Evolutionary conservation across 2,113 vertebrate genomes (phyloP).

Genomic region (Aphyosemion australe): DNA sequence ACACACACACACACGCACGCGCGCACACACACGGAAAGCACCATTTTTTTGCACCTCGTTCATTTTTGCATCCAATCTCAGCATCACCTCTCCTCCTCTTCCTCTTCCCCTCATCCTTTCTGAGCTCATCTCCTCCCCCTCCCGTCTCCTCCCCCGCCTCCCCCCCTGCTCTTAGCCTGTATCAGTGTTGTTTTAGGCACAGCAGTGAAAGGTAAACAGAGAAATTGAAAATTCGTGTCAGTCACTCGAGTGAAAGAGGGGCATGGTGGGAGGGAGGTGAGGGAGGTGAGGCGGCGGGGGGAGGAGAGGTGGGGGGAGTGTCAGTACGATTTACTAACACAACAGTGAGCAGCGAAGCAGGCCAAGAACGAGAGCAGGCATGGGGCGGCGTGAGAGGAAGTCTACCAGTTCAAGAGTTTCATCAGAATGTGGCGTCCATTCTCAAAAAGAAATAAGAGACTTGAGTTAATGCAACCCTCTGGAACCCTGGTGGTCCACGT

Average conservation of each 20-base stretch:
- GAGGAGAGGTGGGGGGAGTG: slow-evolving; percentile 68
- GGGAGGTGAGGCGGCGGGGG: slow-evolving; percentile 56
- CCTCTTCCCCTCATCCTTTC: too few species aligned
- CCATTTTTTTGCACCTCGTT: slow-evolving; percentile 75
- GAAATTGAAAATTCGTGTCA: slow-evolving; percentile 86
- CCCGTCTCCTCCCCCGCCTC: slow-evolving; percentile 11
- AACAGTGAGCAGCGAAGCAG: slow-evolving; percentile 80
- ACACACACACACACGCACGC: too few species aligned
- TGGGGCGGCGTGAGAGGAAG: slow-evolving; percentile 42
- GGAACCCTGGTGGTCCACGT: too few species aligned
- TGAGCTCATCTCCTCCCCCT: background rate
- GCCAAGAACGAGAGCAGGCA: slow-evolving; percentile 62
- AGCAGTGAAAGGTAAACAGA: slow-evolving; percentile 85
- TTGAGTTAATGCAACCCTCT: too few species aligned
- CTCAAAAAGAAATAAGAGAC: slow-evolving; percentile 8
- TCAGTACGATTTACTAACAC: slow-evolving; percentile 84
- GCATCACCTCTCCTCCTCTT: slow-evolving; percentile 43
- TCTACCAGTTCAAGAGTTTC: slow-evolving; percentile 51
- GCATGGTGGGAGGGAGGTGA: slow-evolving; percentile 51
- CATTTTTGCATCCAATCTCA: slow-evolving; percentile 51
- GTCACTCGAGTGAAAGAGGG: slow-evolving; percentile 80
- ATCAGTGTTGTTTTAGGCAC: slow-evolving; percentile 84
- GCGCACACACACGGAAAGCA: slow-evolving; percentile 56
- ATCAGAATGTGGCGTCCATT: slow-evolving; percentile 40
- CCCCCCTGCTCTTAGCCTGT: slow-evolving; percentile 59